A percentile compares a stretch with the other conserved stretches of the same genome.
Evolutionary conservation across 2,113 vertebrate species (phyloP).

Genomic region (Polypterus bichir): DNA sequence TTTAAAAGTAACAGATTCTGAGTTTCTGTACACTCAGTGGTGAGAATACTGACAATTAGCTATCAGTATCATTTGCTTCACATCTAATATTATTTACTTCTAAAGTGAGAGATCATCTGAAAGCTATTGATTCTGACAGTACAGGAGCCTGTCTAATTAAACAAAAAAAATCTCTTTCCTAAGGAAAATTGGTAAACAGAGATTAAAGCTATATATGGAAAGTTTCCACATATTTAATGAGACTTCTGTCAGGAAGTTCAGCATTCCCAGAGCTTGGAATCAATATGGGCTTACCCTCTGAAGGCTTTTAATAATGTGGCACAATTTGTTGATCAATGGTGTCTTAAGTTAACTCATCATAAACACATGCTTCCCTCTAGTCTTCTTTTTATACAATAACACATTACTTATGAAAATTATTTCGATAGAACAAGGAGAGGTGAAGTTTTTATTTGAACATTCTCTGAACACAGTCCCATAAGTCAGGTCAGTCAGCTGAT

Average conservation of each 20-base stretch:
- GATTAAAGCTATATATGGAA: conserved; percentile 39
- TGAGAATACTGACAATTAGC: conserved; percentile 13
- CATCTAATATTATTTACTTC: conserved; percentile 21
- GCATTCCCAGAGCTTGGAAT: conserved; percentile 32
- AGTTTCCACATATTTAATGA: conserved; percentile 41
- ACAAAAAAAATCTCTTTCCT: conserved; percentile 12
- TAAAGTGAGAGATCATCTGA: conserved; percentile 21
- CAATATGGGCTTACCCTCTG: conserved; percentile 36
- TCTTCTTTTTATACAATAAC: too few relatives aligned
- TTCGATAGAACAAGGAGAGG: too few relatives aligned
- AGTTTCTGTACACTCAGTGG: too few relatives aligned
- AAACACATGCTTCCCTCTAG: too few relatives aligned
- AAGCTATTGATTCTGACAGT: conserved; percentile 39
- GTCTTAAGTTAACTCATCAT: conserved; percentile 39
- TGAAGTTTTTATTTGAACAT: too few relatives aligned
- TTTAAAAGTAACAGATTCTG: too few relatives aligned
- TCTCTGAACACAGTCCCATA: too few relatives aligned
- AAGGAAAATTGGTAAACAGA: conserved; percentile 33
- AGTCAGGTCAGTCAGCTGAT: too few relatives aligned
- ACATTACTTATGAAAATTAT: too few relatives aligned
- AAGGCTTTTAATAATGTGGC: conserved; percentile 50
- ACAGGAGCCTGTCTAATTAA: conserved; percentile 36
- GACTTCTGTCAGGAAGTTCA: conserved; percentile 43
- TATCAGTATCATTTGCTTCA: conserved; percentile 22
- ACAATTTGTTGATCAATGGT: conserved; percentile 41